These are phyloP conservation scores for Oryzias curvinotus DNA, from an alignment of 2,113 vertebrate species.

Conservation along the genomic window DNA sequence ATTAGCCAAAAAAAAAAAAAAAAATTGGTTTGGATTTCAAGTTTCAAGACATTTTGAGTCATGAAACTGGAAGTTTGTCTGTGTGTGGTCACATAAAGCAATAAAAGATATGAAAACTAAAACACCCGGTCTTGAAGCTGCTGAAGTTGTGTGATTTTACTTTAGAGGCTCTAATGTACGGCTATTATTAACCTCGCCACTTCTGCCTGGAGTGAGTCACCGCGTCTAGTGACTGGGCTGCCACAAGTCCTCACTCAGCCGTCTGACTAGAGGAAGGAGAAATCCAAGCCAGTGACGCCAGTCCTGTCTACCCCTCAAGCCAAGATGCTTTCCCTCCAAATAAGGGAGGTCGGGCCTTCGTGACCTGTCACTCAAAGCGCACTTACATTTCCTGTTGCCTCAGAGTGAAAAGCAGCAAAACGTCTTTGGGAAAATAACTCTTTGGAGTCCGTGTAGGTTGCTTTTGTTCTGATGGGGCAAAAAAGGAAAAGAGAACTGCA, in stretches of 20 bases:
- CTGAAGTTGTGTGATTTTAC: constrained; percentile 49
- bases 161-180: constrained; percentile 46
- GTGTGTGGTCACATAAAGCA: background rate
- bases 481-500: constrained; percentile 12
- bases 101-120: background rate
- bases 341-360: constrained; percentile 32
- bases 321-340: constrained; percentile 47
- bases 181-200: constrained; percentile 70
- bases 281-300: constrained; percentile 69
- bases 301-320: constrained; percentile 44
- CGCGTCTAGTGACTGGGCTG: constrained; percentile 60
- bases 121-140: constrained; percentile 27
- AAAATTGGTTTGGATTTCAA: too few relatives aligned
- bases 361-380: constrained; percentile 56
- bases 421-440: constrained; percentile 2
- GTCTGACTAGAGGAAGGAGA: constrained; percentile 59
- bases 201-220: constrained; percentile 64
- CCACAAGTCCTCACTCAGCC: constrained; percentile 67
- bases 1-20: too few relatives aligned
- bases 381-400: constrained; percentile 47
- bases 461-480: constrained; percentile 41
- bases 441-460: constrained; percentile 1
- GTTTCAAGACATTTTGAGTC: constrained; percentile 1
- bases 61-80: background rate
- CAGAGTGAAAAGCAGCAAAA: constrained; percentile 12